These are phyloP conservation scores for Protodeltote pygarga DNA, from an alignment of 2,888 invertebrate genomes.

Conservation along the genomic window DNA sequence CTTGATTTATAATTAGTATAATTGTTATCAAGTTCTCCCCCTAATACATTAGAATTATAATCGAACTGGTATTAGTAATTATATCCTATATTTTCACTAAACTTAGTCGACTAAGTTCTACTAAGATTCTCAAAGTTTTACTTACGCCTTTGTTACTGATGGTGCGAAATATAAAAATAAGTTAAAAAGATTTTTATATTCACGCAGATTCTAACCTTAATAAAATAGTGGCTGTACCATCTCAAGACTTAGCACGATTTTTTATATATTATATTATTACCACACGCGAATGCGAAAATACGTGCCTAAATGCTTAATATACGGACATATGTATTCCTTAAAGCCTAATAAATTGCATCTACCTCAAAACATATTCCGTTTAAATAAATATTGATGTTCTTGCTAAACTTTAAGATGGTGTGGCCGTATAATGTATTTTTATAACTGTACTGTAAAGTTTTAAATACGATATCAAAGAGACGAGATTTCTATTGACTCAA, in stretches of 20 bases:
- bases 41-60: no score
- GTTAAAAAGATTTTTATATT: constrained; percentile 41
- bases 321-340: constrained; percentile 39
- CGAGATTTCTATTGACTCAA: constrained; percentile 42
- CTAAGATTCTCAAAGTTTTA: no score
- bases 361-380: constrained; percentile 50
- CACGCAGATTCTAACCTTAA: constrained; percentile 42
- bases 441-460: constrained; percentile 30
- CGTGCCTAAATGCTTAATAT: constrained; percentile 40
- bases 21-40: no score
- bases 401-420: constrained; percentile 18
- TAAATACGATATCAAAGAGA: constrained; percentile 19
- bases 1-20: no score
- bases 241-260: constrained; percentile 26
- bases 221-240: constrained; percentile 16
- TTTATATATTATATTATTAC: constrained; percentile 23
- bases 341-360: constrained; percentile 36
- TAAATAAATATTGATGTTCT: constrained; percentile 11
- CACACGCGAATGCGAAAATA: constrained; percentile 21
- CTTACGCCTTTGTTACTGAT: constrained; percentile 6
- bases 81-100: no score
- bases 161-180: constrained; percentile 10
- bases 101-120: no score
- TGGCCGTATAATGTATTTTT: constrained; percentile 38
- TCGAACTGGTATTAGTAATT: no score